phyloP scores from a whole-genome alignment of 2,888 invertebrate species.

The Pyrocoelia pectoralis region DNA sequence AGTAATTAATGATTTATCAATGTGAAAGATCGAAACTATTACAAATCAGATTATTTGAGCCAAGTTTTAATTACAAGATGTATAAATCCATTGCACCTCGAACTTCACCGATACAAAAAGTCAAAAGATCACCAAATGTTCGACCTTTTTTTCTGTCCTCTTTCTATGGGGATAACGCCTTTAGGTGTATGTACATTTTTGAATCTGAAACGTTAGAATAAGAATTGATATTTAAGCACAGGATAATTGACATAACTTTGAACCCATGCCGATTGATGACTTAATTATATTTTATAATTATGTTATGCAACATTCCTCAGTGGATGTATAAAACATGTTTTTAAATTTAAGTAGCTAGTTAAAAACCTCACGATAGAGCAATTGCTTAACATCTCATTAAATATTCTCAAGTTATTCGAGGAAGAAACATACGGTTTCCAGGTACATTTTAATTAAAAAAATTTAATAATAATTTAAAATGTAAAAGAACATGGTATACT shows the following conservation, averaged over 20 bases:
- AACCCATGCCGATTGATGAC: background rate
- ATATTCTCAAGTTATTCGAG: too few species aligned
- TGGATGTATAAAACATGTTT: background rate
- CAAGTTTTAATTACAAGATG: too few species aligned
- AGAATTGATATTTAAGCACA: background rate
- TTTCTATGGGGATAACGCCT: too few species aligned
- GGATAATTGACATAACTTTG: background rate
- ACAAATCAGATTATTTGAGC: too few species aligned
- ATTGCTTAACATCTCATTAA: background rate
- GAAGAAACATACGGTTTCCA: slow-evolving; percentile 1
- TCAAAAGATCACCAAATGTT: too few species aligned
- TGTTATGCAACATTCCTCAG: background rate
- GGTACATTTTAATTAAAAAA: background rate
- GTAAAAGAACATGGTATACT: background rate
- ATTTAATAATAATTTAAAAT: background rate
- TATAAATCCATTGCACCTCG: too few species aligned
- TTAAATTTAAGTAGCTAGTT: background rate
- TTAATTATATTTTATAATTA: background rate
- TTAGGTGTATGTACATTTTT: too few species aligned
- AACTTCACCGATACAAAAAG: too few species aligned
- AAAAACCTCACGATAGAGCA: background rate
- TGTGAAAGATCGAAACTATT: too few species aligned
- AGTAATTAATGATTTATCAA: too few species aligned
- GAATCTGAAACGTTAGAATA: too few species aligned
- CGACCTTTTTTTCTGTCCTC: too few species aligned